phyloP scores from a whole-genome alignment of 2,888 invertebrate genomes.

The Lycophotia porphyrea region DNA sequence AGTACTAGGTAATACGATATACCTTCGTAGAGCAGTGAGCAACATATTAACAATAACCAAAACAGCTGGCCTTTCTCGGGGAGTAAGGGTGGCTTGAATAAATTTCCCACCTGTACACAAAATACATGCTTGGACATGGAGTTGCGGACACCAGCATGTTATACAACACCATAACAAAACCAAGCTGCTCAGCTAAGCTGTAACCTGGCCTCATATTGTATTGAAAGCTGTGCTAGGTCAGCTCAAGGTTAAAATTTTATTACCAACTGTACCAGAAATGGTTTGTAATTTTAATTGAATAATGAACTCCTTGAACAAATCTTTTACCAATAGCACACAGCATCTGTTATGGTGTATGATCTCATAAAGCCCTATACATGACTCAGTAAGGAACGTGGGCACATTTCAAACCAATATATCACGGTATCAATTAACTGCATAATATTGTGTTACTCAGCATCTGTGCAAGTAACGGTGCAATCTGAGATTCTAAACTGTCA shows the following conservation, averaged over 20 bases:
- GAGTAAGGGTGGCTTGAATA: too few relatives aligned
- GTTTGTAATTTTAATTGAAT: not conserved
- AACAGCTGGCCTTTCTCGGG: too few relatives aligned
- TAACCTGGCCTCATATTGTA: not conserved
- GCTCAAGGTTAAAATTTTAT: not conserved
- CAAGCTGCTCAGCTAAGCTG: not conserved
- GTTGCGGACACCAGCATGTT: too few relatives aligned
- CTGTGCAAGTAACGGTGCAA: conserved; percentile 40
- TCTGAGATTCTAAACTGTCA: conserved; percentile 34
- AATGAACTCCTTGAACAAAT: not conserved
- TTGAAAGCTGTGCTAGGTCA: not conserved
- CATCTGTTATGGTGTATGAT: conserved; percentile 39
- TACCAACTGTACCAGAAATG: not conserved
- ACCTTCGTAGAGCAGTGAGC: not conserved
- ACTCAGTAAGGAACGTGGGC: conserved; percentile 39
- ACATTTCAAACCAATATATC: conserved; percentile 55
- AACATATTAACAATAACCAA: too few relatives aligned
- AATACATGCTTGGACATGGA: too few relatives aligned
- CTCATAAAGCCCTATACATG: conserved; percentile 41
- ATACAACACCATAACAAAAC: too few relatives aligned
- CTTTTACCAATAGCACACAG: not conserved
- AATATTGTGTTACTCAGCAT: conserved; percentile 54
- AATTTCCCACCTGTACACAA: too few relatives aligned
- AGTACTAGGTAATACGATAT: too few relatives aligned
- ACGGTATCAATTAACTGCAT: conserved; percentile 54